Base-by-base conservation (phyloP, 2,888 invertebrate genomes). In the Nomada goodeniana region DNA sequence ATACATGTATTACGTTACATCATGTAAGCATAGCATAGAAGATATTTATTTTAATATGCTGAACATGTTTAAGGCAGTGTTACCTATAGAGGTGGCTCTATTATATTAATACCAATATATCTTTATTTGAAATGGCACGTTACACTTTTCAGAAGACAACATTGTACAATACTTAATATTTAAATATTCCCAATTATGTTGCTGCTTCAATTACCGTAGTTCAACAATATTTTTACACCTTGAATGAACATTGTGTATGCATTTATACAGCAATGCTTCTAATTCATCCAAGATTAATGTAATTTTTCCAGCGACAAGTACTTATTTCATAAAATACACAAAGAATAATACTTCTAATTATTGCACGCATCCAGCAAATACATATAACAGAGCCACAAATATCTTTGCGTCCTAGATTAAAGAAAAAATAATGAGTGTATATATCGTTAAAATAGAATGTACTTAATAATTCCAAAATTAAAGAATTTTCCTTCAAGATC, bases 21-120 rank as follows among this genome's bases (percentile, higher is more conserved):
- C 87, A 86, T 89, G 86, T 87, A 88, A 91, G 88, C 84, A 91
- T 92, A 91, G 89, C 87, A 91, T 91, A 92, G 89, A 91, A 90
- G 90, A 91, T 93, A 92, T 93, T 93, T 93, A 92, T 93, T 93
- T 93, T 93, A 91, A 90, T 92, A 92, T 91, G 90, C 89, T 91
- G 89, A 82, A 87, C 86, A 86, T 87, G 82, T 87, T 89, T 86
- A 84, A 87, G 83, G 80, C 89, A 88, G 87, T 85, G 89, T 91
- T 90, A 89, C 88, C 88, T 90, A 87, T 91, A 91, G 88, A 85
- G 86, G 91, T 90, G 89, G 88, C 88, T 88, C 90, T 88, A 88
- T 80, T 87, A 82, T 68, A 69, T 80, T 70, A 78, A 79, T 79
- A 70, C 71, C 75, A 80, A 53, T 59, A 53, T 59, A 76, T 75